Evolutionary conservation across 2,797 vertebrate genomes (phyloP), one percentile per base, ranked within the genome.

Genomic region (Ptychobarbus kaznakovi): DNA sequence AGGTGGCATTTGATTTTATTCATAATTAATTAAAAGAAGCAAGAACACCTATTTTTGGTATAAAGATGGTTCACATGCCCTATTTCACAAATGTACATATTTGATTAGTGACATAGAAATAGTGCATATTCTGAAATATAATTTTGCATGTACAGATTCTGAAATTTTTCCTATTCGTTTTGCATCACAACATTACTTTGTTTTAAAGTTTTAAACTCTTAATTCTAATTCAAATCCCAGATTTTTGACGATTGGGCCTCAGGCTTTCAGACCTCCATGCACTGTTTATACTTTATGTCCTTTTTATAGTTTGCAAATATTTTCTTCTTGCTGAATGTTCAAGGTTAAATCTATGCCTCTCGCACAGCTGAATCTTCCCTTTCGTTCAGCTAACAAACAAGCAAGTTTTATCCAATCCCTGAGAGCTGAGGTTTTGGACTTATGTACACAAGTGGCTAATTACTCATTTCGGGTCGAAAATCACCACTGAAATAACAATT

Each of bases 361-460:
- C 22, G 15, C 75, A 40, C 51, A 25, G 35, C 42, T 22, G 18
- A 80, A 80, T 51, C 44, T n/a, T n/a, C 25, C 25, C 58, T 51
- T 65, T 65, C 28, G 11, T 38, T 49, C 7, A 61, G 56, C 12
- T n/a, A 20, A 58, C 10, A 38, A 28, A 49, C 25, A n/a, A 76
- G 38, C 38, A 15, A 28, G 61, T 70, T 58, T 32, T 20, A 1
- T n/a, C 61, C 12, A n/a, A 49, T 63, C 58, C 16, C n/a, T 11
- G 15, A 51, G 9, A 80, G n/a, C 58, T 25, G 22, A 35, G 15
- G 11, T 22, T 28, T 79, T 61, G 15, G 76, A 40, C 6, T 49
- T 63, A 35, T 35, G 73, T 58, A 90, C 89, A 87, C 91, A 91
- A 89, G 89, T 90, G 82, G 92, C 90, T 91, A 91, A 92, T 91